Conservation (phyloP, 2,797 vertebrate species). For the Melanogrammus aeglefinus region DNA sequence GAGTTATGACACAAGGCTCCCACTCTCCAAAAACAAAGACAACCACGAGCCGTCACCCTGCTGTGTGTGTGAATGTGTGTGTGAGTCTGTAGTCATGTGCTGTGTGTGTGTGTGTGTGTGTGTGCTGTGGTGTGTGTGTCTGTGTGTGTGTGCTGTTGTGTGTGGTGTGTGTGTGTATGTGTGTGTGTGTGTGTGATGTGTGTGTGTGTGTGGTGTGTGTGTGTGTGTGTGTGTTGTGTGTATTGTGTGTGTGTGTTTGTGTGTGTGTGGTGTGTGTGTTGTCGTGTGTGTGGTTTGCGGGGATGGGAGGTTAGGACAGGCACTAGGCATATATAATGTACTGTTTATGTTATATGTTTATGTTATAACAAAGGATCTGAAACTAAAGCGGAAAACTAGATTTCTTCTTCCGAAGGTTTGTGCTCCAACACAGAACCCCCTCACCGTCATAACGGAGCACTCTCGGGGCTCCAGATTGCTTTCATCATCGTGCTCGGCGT, state of each 20-base stretch:
- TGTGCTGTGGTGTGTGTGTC: not conserved
- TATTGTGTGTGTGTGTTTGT: too few species aligned
- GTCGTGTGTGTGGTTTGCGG: not conserved
- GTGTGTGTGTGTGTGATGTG: not conserved
- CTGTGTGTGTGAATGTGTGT: not conserved
- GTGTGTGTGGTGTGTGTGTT: not conserved
- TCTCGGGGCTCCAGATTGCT: too few species aligned
- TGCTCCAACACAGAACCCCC: too few species aligned
- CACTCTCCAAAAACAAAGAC: constrained; percentile 28
- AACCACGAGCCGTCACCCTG: not conserved
- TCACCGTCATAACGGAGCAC: too few species aligned
- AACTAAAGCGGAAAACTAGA: too few species aligned
- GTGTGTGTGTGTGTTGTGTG: not conserved
- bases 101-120: not conserved
- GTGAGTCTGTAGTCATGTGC: too few species aligned
- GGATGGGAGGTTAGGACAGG: too few species aligned
- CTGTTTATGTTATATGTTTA: too few species aligned
- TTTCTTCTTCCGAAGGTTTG: too few species aligned
- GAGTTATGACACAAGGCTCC: constrained; percentile 9
- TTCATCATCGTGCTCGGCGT: too few species aligned
- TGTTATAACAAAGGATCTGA: too few species aligned
- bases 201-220: not conserved
- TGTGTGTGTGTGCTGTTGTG: not conserved
- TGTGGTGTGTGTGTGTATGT: not conserved
- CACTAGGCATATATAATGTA: not conserved